Base-by-base conservation (phyloP, 1,140 invertebrate species). In the Leptinotarsa undecemlineata region DNA sequence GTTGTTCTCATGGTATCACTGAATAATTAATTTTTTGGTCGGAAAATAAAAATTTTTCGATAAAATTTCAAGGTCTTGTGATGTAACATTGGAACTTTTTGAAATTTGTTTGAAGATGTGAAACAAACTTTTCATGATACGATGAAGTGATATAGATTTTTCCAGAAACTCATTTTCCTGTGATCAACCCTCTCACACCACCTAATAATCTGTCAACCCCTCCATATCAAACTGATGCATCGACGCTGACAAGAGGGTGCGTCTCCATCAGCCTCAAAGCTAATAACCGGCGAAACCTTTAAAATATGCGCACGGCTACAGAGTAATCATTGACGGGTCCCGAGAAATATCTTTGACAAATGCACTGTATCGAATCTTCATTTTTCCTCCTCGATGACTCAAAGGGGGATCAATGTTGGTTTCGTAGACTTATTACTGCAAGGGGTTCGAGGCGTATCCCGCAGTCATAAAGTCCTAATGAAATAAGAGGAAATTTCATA, bases 381-480 rank as follows among this genome's bases (percentile, higher is more conserved):
- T 70, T 70, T 70, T 48, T 72, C 71, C 17, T 63, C 62, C 21
- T 48, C 17, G 60, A 64, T 72, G 60, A 72, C 33, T 72, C 61
- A 64, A 72, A 48, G 71, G 60, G 62, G 47, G 57, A 72, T 72
- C 71, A 61, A 64, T 72, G 71, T 57, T 64, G 71, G 71, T 72
- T 72, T 72, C 62, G 63, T 64, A 33, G 33, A 42, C 51, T 72
- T 72, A 72, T 72, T 72, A 61, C 60, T 47, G 21, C n/a, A 15
- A 26, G 33, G 71, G 71, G 51, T 61, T 48, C 33, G 61, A 21
- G 62, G 71, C 71, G 42, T 64, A 72, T 47, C 71, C 71, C 47
- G 61, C 60, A 72, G 71, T 64, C 71, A 72, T 72, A 72, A 72
- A 72, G 71, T 48, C 71, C 26, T 72, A 72, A 72, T 72, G 71